Evolutionary conservation across 92 coral and sea anemone species (phyloP).

Genomic region (Diadumene lineata): DNA sequence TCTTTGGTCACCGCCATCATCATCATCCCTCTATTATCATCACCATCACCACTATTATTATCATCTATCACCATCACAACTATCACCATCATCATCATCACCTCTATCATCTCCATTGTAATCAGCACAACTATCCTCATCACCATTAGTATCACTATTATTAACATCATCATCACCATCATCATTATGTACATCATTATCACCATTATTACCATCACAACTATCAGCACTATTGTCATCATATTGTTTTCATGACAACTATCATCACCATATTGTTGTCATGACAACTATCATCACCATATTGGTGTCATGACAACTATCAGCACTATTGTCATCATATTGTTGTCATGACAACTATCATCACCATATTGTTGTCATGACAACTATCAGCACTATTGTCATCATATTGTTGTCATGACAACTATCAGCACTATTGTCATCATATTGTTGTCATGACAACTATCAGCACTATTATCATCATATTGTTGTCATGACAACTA

Average conservation of each 20-base stretch:
- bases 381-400: not conserved
- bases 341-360: not conserved
- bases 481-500: not conserved
- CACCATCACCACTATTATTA: not conserved
- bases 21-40: not conserved
- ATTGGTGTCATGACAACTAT: not conserved
- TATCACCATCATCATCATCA: not conserved
- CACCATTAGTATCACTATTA: not conserved
- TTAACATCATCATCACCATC: not conserved
- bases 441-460: not conserved
- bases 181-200: not conserved
- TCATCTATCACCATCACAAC: not conserved
- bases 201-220: not conserved
- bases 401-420: not conserved
- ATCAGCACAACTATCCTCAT: not conserved
- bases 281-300: not conserved
- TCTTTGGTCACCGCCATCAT: not conserved
- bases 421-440: slow-evolving; percentile 1
- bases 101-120: not conserved
- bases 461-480: no score
- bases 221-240: not conserved
- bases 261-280: not conserved
- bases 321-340: not conserved
- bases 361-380: not conserved
- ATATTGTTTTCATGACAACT: not conserved